These are phyloP conservation scores for Cosmopolites sordidus DNA, from an alignment of 2,888 invertebrate species.

Conservation along the genomic window DNA sequence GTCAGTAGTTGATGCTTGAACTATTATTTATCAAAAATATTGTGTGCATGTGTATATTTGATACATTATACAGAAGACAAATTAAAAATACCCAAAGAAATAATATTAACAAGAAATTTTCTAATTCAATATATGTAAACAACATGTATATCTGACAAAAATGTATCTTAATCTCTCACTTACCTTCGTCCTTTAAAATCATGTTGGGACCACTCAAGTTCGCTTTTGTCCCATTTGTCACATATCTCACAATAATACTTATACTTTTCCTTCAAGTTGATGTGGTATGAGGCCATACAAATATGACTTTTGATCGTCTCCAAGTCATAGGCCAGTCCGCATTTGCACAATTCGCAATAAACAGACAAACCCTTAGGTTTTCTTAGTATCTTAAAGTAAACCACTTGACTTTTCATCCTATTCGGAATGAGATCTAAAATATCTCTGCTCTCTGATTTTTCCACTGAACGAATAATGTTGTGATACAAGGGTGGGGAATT, in stretches of 20 bases:
- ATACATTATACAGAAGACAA: no score
- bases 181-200: constrained; percentile 22
- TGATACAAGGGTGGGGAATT: constrained; percentile 13
- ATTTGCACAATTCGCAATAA: constrained; percentile 30
- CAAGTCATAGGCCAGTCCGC: constrained; percentile 17
- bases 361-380: constrained; percentile 8
- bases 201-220: constrained; percentile 36
- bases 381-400: constrained; percentile 23
- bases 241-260: constrained; percentile 42
- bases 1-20: no score
- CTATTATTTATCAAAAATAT: no score
- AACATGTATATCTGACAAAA: no score
- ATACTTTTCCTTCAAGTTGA: constrained; percentile 24
- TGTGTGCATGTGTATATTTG: no score
- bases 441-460: constrained; percentile 19
- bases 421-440: constrained; percentile 29
- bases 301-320: constrained; percentile 28
- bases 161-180: no score
- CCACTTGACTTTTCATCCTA: constrained; percentile 29
- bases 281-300: constrained; percentile 9
- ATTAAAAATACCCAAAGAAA: no score
- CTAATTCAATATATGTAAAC: no score
- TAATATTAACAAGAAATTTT: no score
- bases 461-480: constrained; percentile 31
- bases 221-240: constrained; percentile 28